These are phyloP conservation scores for Tupaia tana DNA, from an alignment of 2,113 vertebrate species.

Conservation along the genomic window DNA sequence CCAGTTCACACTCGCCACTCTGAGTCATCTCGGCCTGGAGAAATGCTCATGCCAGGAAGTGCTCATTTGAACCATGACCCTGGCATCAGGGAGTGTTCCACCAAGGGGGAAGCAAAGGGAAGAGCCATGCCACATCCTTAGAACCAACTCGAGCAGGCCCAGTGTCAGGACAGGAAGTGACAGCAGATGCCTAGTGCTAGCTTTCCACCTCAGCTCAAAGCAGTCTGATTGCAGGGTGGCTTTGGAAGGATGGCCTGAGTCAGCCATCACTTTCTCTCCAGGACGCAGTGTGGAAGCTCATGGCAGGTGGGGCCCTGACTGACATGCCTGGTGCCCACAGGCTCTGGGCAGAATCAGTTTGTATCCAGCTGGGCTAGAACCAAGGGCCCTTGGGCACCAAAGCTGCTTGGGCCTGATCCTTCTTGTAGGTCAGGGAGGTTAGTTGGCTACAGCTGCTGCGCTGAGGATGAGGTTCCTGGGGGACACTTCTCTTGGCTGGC, in stretches of 20 bases:
- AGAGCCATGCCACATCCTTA: not conserved
- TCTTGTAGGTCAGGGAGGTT: not conserved
- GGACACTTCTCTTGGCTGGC: not conserved
- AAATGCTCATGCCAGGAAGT: constrained; percentile 16
- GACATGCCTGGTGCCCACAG: not conserved
- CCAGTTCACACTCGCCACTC: constrained; percentile 22
- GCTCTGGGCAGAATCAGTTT: not conserved
- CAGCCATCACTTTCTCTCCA: not conserved
- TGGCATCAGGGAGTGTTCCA: not conserved
- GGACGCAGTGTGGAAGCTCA: not conserved
- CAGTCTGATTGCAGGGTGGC: not conserved
- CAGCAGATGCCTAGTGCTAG: not conserved
- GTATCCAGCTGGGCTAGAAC: constrained; percentile 25
- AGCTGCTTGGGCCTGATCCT: constrained; percentile 36
- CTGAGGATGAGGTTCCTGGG: not conserved
- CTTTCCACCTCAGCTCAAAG: not conserved
- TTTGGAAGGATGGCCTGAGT: not conserved
- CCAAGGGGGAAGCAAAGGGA: not conserved
- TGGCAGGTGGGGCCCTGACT: not conserved
- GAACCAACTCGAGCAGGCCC: not conserved
- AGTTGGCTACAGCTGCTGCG: not conserved
- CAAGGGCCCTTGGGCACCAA: constrained; percentile 34
- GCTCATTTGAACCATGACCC: constrained; percentile 24
- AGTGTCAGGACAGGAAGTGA: not conserved
- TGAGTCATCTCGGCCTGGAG: constrained; percentile 53